Evolutionary conservation across 2,888 invertebrate genomes (phyloP).

Genomic region (Hyposoter dolosus): DNA sequence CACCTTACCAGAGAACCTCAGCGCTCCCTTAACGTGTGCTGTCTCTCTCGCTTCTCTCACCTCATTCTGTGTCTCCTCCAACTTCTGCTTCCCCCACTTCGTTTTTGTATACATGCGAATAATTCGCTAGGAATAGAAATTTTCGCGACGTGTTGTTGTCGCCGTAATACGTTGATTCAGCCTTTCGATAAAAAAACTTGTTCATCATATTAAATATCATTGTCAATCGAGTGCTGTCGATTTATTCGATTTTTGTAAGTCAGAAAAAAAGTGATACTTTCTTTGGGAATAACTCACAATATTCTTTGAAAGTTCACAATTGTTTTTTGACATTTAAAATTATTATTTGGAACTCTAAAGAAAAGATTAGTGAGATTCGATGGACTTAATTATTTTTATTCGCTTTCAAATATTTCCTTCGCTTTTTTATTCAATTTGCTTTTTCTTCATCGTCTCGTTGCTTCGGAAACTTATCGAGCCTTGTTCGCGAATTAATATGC

Average conservation of each 20-base stretch:
- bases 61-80: conserved; percentile 15
- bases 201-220: background rate
- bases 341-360: background rate
- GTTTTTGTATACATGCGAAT: background rate
- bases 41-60: background rate
- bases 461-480: background rate
- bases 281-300: background rate
- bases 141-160: background rate
- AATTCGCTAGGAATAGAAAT: background rate
- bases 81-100: conserved; percentile 8
- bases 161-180: background rate
- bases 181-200: background rate
- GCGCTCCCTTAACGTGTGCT: conserved; percentile 38
- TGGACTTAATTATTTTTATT: background rate
- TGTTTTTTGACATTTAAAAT: background rate
- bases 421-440: background rate
- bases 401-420: background rate
- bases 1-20: conserved; percentile 47
- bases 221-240: background rate
- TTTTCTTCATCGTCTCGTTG: background rate
- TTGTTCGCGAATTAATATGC: background rate
- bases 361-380: background rate
- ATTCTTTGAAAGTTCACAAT: background rate
- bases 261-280: background rate
- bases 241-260: background rate